phyloP scores from a whole-genome alignment of 2,113 vertebrate genomes.

The Garra rufa region DNA sequence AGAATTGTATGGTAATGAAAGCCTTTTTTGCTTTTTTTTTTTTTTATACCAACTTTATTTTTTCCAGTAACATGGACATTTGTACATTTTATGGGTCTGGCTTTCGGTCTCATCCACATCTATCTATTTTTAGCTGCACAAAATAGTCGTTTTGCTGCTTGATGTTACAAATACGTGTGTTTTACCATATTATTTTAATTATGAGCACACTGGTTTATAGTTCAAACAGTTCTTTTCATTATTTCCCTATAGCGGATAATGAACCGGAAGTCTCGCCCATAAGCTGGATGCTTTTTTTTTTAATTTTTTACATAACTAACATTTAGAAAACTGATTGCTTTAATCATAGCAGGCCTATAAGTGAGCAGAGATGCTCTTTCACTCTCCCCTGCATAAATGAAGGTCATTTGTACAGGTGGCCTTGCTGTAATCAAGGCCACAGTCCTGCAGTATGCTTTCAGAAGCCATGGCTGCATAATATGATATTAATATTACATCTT shows the following conservation, averaged over 20 bases:
- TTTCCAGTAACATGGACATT: no score
- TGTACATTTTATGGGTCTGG: no score
- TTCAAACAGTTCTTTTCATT: no score
- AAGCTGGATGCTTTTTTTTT: neutral
- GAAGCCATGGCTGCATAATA: neutral
- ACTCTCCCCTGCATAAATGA: neutral
- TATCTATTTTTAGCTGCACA: no score
- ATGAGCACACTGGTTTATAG: no score
- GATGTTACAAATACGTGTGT: no score
- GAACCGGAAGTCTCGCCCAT: no score
- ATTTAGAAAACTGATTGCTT: constrained; percentile 28
- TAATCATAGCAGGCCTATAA: neutral
- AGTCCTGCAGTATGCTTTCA: neutral
- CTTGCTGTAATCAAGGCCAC: constrained; percentile 6
- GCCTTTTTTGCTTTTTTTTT: neutral
- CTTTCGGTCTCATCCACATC: no score
- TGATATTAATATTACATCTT: constrained; percentile 31
- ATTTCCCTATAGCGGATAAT: no score
- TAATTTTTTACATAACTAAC: neutral
- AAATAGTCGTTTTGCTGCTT: no score
- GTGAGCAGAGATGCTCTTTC: neutral
- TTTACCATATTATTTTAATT: no score
- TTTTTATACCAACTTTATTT: no score
- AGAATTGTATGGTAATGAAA: neutral
- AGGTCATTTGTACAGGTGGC: neutral